A percentile compares a stretch with the other conserved stretches of the same genome.
These are phyloP conservation scores for Chorisops tibialis DNA, from an alignment of 2,888 invertebrate species.

Conservation along the genomic window DNA sequence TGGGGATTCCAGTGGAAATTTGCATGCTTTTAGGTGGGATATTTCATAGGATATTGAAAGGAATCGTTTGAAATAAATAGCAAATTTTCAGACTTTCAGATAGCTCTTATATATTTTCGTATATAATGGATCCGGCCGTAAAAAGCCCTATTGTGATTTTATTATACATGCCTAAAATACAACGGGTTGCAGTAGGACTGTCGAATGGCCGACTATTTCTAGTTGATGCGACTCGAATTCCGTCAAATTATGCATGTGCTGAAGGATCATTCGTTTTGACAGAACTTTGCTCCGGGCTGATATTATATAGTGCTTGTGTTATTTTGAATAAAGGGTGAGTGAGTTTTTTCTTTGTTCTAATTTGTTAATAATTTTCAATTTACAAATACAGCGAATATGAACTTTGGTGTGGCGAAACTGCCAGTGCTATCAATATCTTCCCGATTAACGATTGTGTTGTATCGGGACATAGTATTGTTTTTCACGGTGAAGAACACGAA, in stretches of 20 bases:
- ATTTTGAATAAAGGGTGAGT: constrained; percentile 49
- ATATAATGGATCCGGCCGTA: constrained; percentile 65
- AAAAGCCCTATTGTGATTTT: constrained; percentile 66
- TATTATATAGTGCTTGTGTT: constrained; percentile 66
- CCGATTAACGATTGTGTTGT: constrained; percentile 68
- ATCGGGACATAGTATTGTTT: constrained; percentile 67
- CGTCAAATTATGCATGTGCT: constrained; percentile 59
- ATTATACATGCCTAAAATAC: constrained; percentile 62
- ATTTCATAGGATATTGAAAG: background rate
- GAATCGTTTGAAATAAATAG: background rate
- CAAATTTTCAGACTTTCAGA: constrained; percentile 1
- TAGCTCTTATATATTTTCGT: constrained; percentile 54
- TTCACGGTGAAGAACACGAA: constrained; percentile 56
- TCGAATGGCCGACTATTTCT: constrained; percentile 75
- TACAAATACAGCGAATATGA: constrained; percentile 63
- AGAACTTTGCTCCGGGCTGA: constrained; percentile 68
- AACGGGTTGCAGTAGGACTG: constrained; percentile 77
- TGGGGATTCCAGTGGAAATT: constrained; percentile 81
- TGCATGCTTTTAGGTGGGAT: constrained; percentile 73
- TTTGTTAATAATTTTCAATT: constrained; percentile 34
- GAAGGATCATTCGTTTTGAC: constrained; percentile 77
- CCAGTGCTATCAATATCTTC: constrained; percentile 76
- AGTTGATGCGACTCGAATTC: constrained; percentile 62
- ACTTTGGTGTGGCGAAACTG: constrained; percentile 85
- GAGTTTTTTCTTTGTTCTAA: background rate